phyloP scores from a whole-genome alignment of 2,797 vertebrate genomes.

The Heterohyrax brucei region DNA sequence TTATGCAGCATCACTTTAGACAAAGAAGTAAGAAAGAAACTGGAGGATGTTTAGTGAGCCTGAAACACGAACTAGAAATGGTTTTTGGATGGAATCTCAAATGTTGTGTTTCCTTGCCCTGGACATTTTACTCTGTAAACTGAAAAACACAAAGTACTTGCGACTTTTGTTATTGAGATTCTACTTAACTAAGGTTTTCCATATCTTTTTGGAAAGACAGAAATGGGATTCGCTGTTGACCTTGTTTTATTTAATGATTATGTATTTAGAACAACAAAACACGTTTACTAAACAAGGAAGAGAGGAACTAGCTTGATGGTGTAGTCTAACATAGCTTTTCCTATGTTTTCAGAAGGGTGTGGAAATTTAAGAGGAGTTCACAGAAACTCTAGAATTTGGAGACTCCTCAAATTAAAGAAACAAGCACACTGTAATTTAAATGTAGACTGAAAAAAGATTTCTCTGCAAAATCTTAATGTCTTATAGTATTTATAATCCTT shows the following conservation, averaged over 20 bases:
- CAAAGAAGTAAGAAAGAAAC: not conserved
- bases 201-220: slow-evolving; percentile 50
- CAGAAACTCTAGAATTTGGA: slow-evolving; percentile 66
- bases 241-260: not conserved
- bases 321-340: not conserved
- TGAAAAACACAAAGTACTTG: slow-evolving; percentile 55
- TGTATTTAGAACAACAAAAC: slow-evolving; percentile 53
- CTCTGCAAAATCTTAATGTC: not conserved
- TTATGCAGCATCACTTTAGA: too few relatives aligned
- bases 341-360: slow-evolving; percentile 21
- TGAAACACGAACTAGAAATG: slow-evolving; percentile 22
- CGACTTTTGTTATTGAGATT: slow-evolving; percentile 41
- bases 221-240: not conserved
- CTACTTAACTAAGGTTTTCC: slow-evolving; percentile 63
- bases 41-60: not conserved
- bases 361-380: not conserved
- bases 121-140: slow-evolving; percentile 3
- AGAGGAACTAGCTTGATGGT: not conserved
- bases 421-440: slow-evolving; percentile 59
- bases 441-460: slow-evolving; percentile 26
- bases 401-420: slow-evolving; percentile 68
- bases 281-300: not conserved
- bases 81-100: slow-evolving; percentile 4
- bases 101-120: slow-evolving; percentile 46
- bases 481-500: not conserved